phyloP scores from a whole-genome alignment of 2,888 invertebrate species.

The Crossocerus cetratus region DNA sequence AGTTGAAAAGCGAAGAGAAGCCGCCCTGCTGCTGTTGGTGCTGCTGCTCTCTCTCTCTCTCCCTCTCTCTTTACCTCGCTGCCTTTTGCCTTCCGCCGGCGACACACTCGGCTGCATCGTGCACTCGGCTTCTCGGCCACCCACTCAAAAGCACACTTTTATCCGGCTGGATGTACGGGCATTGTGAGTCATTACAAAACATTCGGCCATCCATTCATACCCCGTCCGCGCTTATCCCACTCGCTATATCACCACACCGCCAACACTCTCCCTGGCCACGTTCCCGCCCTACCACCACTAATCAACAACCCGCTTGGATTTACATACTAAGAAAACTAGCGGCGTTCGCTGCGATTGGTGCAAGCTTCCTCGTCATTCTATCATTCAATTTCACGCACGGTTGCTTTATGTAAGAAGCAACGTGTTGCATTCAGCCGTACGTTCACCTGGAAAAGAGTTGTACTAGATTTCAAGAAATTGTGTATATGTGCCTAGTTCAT shows the following conservation, averaged over 20 bases:
- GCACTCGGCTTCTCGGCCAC: background rate
- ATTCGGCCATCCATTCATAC: conserved; percentile 55
- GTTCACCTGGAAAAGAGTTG: too few relatives aligned
- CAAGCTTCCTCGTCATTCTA: too few relatives aligned
- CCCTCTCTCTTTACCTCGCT: conserved; percentile 6
- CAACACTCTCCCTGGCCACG: conserved; percentile 36
- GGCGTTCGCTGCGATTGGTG: too few relatives aligned
- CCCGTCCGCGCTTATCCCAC: conserved; percentile 30
- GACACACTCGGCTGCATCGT: conserved; percentile 12
- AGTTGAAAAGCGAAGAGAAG: conserved; percentile 16
- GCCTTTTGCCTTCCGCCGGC: conserved; percentile 14
- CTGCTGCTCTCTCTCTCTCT: too few relatives aligned
- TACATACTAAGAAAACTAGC: too few relatives aligned
- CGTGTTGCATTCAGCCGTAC: too few relatives aligned
- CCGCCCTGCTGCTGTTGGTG: background rate
- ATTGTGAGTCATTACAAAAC: conserved; percentile 57
- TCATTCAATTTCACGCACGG: too few relatives aligned
- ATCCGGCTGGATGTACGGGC: conserved; percentile 19
- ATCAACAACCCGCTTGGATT: too few relatives aligned
- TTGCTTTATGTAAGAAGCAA: too few relatives aligned
- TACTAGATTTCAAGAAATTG: too few relatives aligned
- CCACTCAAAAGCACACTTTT: conserved; percentile 36
- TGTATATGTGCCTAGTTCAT: too few relatives aligned
- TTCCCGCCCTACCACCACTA: background rate
- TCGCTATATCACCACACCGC: conserved; percentile 29